Evolutionary conservation across 2,888 invertebrate genomes (phyloP).

Genomic region (Gortyna flavago): DNA sequence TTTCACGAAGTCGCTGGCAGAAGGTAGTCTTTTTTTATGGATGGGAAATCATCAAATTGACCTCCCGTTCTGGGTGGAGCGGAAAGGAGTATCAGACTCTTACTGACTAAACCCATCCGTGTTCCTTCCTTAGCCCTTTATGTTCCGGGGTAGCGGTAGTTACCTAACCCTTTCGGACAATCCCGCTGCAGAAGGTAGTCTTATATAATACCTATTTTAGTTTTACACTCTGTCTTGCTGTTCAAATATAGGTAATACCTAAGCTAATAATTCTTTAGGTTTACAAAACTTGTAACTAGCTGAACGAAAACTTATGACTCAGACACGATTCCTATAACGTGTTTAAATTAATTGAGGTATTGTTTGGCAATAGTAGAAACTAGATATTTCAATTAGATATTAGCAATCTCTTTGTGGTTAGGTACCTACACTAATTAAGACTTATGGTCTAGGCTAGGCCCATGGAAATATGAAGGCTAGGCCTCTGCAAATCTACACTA

Average conservation of each 20-base stretch:
- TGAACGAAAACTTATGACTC: not conserved
- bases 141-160: too few relatives aligned
- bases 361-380: slow-evolving; percentile 3
- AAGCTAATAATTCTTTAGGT: not conserved
- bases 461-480: not conserved
- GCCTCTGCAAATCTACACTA: not conserved
- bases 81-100: too few relatives aligned
- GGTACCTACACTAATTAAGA: not conserved
- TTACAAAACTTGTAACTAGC: not conserved
- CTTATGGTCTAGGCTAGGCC: not conserved
- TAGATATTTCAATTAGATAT: slow-evolving; percentile 1
- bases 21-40: too few relatives aligned
- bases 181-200: too few relatives aligned
- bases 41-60: too few relatives aligned
- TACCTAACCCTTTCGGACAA: too few relatives aligned
- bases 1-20: too few relatives aligned
- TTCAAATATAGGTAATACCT: not conserved
- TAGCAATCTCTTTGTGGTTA: slow-evolving; percentile 5
- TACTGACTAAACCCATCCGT: too few relatives aligned
- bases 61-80: too few relatives aligned
- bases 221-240: not conserved
- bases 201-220: not conserved
- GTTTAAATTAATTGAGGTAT: not conserved
- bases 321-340: not conserved
- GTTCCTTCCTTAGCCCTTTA: too few relatives aligned